phyloP scores from a whole-genome alignment of 2,797 vertebrate genomes.

The Gorsachius magnificus region DNA sequence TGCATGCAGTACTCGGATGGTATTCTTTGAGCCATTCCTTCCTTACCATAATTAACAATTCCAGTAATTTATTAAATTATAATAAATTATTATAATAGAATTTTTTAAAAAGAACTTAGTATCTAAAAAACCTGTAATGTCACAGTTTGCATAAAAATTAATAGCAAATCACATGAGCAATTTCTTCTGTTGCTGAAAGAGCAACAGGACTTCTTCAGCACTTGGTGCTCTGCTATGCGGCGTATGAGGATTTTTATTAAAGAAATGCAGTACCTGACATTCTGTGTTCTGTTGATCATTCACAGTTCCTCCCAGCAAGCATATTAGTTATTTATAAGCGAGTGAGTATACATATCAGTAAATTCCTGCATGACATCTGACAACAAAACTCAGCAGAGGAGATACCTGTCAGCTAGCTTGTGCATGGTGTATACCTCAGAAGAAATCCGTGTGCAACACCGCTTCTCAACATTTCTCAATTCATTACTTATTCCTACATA shows the following conservation, averaged over 20 bases:
- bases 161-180: neutral
- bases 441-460: neutral
- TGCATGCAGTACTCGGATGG: neutral
- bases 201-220: neutral
- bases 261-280: neutral
- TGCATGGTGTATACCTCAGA: neutral
- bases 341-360: neutral
- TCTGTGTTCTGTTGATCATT: neutral
- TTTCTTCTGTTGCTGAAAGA: neutral
- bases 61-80: neutral
- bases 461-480: neutral
- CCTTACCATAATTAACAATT: neutral
- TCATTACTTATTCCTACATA: neutral
- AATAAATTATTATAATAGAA: neutral
- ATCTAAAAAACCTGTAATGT: neutral
- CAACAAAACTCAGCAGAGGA: neutral
- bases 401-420: neutral
- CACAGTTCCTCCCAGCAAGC: neutral
- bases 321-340: neutral
- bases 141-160: neutral
- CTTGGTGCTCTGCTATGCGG: neutral
- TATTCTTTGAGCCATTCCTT: neutral
- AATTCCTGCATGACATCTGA: neutral
- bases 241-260: neutral
- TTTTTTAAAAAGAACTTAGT: neutral